Conservation (phyloP, 2,113 vertebrate species). For the Malurus alboscapulatus region DNA sequence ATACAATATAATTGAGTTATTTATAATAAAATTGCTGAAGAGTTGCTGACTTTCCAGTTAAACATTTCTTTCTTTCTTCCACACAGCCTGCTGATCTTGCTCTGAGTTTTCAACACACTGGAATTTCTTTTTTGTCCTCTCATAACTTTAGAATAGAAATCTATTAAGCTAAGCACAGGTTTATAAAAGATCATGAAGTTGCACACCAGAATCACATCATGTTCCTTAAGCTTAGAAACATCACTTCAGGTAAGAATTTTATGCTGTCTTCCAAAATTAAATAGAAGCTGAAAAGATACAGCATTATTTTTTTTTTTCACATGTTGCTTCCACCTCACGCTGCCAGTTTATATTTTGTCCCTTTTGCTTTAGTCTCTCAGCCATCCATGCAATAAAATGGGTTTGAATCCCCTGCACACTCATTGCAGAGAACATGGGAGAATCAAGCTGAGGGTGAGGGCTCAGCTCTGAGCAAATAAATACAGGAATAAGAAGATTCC, state of each 20-base stretch:
- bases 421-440: background rate
- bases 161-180: background rate
- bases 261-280: background rate
- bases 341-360: background rate
- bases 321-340: background rate
- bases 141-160: background rate
- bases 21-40: background rate
- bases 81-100: background rate
- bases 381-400: background rate
- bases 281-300: background rate
- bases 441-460: background rate
- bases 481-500: background rate
- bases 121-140: background rate
- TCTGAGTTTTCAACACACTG: background rate
- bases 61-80: background rate
- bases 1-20: background rate
- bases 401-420: background rate
- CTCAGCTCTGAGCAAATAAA: background rate
- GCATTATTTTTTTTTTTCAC: fast-evolving
- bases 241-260: background rate
- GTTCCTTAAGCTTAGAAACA: background rate
- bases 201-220: background rate
- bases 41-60: background rate
- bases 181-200: background rate
- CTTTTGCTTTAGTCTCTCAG: background rate